These are phyloP conservation scores for Heliconius ethilla DNA, from an alignment of 2,888 invertebrate species.

Conservation along the genomic window DNA sequence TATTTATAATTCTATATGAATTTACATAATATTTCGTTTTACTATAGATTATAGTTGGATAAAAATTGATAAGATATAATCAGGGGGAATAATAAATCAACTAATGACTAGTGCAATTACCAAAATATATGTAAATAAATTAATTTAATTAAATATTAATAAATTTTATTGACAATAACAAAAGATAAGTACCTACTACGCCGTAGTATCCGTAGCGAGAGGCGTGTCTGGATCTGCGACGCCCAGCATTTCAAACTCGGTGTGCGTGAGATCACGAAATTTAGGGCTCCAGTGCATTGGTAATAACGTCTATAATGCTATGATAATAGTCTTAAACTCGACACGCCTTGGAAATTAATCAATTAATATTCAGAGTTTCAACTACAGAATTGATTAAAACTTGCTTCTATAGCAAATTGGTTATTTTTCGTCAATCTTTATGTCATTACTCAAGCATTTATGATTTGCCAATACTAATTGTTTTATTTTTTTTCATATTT, in stretches of 20 bases:
- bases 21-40: not conserved
- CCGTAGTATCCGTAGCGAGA: conserved; percentile 59
- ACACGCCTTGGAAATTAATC: conserved; percentile 36
- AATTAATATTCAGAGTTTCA: conserved; percentile 36
- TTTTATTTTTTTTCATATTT: not conserved
- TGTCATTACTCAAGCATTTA: not conserved
- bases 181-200: conserved; percentile 51
- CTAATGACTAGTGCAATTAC: not conserved
- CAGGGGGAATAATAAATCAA: too few relatives aligned
- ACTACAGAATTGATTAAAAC: conserved; percentile 26
- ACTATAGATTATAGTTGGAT: not conserved
- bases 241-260: conserved; percentile 55
- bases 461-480: not conserved
- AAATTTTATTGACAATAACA: not conserved
- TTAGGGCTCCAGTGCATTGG: conserved; percentile 35
- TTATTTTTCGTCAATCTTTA: conserved; percentile 3
- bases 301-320: conserved; percentile 38
- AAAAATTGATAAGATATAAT: not conserved
- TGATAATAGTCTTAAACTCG: conserved; percentile 24
- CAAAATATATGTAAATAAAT: not conserved
- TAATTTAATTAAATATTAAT: not conserved
- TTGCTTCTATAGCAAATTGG: not conserved
- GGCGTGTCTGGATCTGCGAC: conserved; percentile 58
- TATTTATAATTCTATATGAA: not conserved
- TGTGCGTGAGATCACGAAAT: conserved; percentile 34